Percentiles rank a stretch among this genome's conserved stretches.
phyloP scores from a whole-genome alignment of 53 echinoderm and acorn worm species.

The Arbacia lixula region DNA sequence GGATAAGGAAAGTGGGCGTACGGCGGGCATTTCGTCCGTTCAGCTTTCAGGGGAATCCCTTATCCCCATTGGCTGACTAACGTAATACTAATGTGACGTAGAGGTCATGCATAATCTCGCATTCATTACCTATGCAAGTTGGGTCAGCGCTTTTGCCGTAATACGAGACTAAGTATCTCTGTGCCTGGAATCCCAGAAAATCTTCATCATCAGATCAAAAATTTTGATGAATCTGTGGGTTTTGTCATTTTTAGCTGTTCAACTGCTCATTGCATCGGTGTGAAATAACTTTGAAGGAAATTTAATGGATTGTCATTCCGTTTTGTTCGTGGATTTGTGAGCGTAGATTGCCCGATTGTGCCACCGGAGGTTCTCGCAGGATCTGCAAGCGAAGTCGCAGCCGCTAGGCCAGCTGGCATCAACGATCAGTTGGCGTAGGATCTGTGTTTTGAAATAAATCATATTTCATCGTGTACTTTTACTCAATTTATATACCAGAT shows the following conservation, averaged over 20 bases:
- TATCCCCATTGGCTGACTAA: constrained; percentile 10
- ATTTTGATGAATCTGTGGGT: neutral
- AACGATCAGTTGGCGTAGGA: no score
- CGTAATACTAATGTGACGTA: constrained; percentile 6
- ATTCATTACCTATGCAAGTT: constrained; percentile 31
- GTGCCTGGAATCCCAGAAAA: constrained; percentile 23
- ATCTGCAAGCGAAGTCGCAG: no score
- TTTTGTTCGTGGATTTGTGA: no score
- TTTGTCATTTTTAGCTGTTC: neutral
- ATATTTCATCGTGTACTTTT: no score
- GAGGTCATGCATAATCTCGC: neutral
- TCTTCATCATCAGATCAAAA: constrained; percentile 34
- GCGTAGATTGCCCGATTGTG: no score
- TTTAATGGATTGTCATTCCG: no score
- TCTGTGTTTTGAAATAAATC: no score
- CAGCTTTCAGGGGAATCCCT: neutral
- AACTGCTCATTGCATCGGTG: neutral
- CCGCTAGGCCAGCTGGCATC: no score
- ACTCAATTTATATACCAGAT: no score
- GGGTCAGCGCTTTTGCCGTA: neutral
- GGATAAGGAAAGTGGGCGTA: constrained; percentile 44
- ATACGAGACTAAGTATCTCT: neutral
- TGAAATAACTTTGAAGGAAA: no score
- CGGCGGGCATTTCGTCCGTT: constrained; percentile 45
- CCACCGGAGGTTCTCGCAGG: no score